A percentile compares a stretch with the other conserved stretches of the same genome.
Conservation (phyloP, 2,888 invertebrate genomes). For the Pollenia angustigena region DNA sequence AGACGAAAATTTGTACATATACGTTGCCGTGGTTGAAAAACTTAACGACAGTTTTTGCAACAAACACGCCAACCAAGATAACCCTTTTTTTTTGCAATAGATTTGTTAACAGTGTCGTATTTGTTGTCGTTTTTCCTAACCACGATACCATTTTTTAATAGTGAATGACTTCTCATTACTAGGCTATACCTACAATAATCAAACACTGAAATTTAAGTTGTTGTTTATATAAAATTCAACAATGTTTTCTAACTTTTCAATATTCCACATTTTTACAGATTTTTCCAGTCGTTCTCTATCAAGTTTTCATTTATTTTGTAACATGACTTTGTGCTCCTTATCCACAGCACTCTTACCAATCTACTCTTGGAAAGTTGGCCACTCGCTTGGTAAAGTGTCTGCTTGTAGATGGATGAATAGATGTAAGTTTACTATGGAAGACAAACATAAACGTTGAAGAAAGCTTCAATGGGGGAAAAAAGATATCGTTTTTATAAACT, state of each 20-base stretch:
- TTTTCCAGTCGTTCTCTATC: not conserved
- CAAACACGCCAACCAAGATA: too few relatives aligned
- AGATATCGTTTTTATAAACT: constrained; percentile 65
- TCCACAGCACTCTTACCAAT: constrained; percentile 27
- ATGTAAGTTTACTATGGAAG: constrained; percentile 33
- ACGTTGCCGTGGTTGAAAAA: too few relatives aligned
- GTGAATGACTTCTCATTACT: not conserved
- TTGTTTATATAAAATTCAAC: too few relatives aligned
- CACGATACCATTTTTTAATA: too few relatives aligned
- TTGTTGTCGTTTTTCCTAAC: too few relatives aligned
- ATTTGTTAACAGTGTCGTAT: too few relatives aligned
- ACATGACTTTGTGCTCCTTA: constrained; percentile 44
- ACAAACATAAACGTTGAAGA: constrained; percentile 32
- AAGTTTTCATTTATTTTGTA: constrained; percentile 22
- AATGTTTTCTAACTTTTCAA: too few relatives aligned
- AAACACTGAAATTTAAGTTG: too few relatives aligned
- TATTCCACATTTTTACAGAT: not conserved
- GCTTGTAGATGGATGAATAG: constrained; percentile 39
- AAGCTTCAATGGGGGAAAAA: constrained; percentile 41
- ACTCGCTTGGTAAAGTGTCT: constrained; percentile 50
- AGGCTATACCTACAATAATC: not conserved
- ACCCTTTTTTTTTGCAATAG: too few relatives aligned
- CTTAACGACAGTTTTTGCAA: too few relatives aligned
- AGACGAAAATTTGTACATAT: too few relatives aligned
- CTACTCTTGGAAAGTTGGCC: constrained; percentile 63